phyloP scores from a whole-genome alignment of 1,140 invertebrate genomes.

The Harpegnathos saltator region DNA sequence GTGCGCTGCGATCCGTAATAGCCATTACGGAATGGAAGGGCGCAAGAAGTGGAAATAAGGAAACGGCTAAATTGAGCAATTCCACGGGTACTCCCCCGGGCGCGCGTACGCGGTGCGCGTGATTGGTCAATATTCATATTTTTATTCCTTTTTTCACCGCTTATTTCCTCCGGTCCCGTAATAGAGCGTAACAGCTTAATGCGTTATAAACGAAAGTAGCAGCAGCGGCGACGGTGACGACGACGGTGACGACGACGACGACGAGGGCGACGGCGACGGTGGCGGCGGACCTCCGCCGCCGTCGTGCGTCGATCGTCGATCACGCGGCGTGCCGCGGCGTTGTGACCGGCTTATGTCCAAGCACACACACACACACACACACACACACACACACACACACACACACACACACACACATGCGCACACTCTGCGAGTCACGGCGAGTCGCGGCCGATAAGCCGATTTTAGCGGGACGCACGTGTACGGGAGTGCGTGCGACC shows the following conservation, averaged over 20 bases:
- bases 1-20: constrained; percentile 26
- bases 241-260: too few species aligned
- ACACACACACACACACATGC: neutral
- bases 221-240: too few species aligned
- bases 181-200: constrained; percentile 63
- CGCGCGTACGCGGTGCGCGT: too few species aligned
- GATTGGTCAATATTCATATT: constrained; percentile 59
- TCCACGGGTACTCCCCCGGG: constrained; percentile 41
- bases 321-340: too few species aligned
- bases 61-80: constrained; percentile 61
- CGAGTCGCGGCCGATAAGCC: constrained; percentile 45
- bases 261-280: too few species aligned
- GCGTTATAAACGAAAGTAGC: constrained; percentile 57
- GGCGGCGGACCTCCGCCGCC: too few species aligned
- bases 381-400: neutral
- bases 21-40: constrained; percentile 52
- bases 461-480: constrained; percentile 54
- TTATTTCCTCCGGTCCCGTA: constrained; percentile 57
- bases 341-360: constrained; percentile 48
- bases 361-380: too few species aligned
- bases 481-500: constrained; percentile 35
- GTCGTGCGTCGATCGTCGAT: constrained; percentile 57
- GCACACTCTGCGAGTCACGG: neutral
- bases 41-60: constrained; percentile 59
- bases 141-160: constrained; percentile 48